phyloP scores from a whole-genome alignment of 1,140 invertebrate species.

The Rhagoletis zephyria region DNA sequence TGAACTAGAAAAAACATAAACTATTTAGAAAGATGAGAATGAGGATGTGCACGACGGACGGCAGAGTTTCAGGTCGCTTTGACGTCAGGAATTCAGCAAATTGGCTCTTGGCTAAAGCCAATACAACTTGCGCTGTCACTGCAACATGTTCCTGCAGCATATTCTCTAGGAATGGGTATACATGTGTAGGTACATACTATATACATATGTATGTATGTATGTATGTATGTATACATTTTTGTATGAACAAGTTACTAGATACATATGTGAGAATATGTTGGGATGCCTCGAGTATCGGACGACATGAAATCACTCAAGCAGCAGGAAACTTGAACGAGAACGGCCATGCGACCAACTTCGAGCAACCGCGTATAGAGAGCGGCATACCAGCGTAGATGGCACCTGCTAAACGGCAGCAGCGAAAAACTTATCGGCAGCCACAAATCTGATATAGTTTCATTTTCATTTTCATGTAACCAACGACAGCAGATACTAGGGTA shows the following conservation, averaged over 20 bases:
- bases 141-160: constrained; percentile 33
- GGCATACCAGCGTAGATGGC: constrained; percentile 9
- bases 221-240: neutral
- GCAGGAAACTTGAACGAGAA: neutral
- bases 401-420: constrained; percentile 50
- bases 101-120: constrained; percentile 48
- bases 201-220: neutral
- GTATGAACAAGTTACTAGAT: neutral
- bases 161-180: neutral
- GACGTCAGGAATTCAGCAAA: constrained; percentile 51
- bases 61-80: constrained; percentile 6
- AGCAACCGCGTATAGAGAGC: neutral
- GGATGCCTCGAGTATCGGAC: neutral
- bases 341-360: constrained; percentile 9
- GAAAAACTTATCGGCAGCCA: constrained; percentile 42
- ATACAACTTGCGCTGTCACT: constrained; percentile 50
- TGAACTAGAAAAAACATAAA: neutral
- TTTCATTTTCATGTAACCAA: constrained; percentile 21
- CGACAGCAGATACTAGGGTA: neutral
- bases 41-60: constrained; percentile 26
- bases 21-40: constrained; percentile 45
- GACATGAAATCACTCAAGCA: constrained; percentile 52
- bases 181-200: neutral
- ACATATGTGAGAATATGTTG: constrained; percentile 41
- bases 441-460: constrained; percentile 52